Percentiles rank a stretch among this genome's conserved stretches.
These are phyloP conservation scores for Botrylloides violaceus DNA, from an alignment of 23 tunicate genomes.

Conservation along the genomic window DNA sequence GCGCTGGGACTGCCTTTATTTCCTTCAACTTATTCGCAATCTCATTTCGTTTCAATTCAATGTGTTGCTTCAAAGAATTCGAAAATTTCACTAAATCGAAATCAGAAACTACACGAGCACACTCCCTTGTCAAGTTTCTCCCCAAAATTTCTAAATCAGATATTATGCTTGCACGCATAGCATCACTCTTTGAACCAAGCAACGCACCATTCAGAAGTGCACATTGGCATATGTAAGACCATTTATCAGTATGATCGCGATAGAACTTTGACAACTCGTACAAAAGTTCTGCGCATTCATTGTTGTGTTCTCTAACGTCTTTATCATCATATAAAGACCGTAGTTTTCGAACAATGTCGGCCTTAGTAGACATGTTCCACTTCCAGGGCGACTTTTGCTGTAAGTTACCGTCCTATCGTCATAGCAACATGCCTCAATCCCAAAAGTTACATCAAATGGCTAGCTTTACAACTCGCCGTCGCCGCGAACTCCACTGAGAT, in stretches of 20 bases:
- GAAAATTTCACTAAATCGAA: background rate
- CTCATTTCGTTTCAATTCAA: background rate
- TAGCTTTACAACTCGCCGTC: too few relatives aligned
- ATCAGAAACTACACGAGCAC: background rate
- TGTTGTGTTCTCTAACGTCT: background rate
- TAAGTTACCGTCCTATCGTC: too few relatives aligned
- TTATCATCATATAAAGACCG: background rate
- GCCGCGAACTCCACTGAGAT: too few relatives aligned
- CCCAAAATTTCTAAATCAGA: background rate
- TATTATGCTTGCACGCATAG: background rate
- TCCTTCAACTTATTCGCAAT: background rate
- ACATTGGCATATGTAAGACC: background rate
- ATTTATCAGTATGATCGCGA: background rate
- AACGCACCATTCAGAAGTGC: conserved; percentile 8
- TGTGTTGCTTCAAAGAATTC: background rate
- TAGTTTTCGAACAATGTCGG: background rate
- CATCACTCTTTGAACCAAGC: background rate
- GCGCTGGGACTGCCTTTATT: background rate
- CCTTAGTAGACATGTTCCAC: too few relatives aligned
- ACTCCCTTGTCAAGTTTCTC: background rate
- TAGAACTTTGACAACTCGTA: background rate
- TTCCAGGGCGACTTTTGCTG: too few relatives aligned
- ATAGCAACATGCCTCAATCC: too few relatives aligned
- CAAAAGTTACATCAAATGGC: too few relatives aligned
- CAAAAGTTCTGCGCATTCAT: background rate